Evolutionary conservation across 2,113 vertebrate genomes (phyloP), one percentile per base, ranked within the genome.

Genomic region (Fulica atra): DNA sequence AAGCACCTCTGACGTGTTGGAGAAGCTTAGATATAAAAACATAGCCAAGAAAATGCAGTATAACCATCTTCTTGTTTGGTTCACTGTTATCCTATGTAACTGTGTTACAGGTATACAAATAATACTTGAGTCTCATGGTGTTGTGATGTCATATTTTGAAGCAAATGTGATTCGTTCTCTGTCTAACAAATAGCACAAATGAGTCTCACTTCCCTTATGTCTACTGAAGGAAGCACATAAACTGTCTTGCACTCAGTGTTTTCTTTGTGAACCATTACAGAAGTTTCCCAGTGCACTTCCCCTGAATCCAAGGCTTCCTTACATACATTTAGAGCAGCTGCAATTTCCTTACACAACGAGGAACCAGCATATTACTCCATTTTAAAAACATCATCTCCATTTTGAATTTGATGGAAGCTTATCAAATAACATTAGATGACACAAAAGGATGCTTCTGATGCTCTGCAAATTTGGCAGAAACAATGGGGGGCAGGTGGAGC

Each of bases 181-280:
- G 76, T 51, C 68, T 83, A 25, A 91, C 1, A 3, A 87, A 31
- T 36, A 57, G 51, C 26, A 91, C 23, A 91, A 64, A 56, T 65
- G 20, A 50, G 56, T 76, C 31, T 42, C 59, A 53, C 20, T 65
- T 85, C 20, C 38, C 53, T 64, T 76, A 10, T 14, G 12, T 74
- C 88, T 81, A 71, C 48, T 33, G 78, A 79, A 81, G 65, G 60
- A 89, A 81, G 42, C 36, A 87, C 21, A 73, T 66, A 92, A 94
- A 23, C 51, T 86, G 31, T 36, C 46, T 74, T 81, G 65, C 72
- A 74, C 24, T 29, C 24, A 86, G 54, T 3, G 7, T 81, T 89
- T 74, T 87, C 56, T 51, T 56, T 56, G 60, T 74, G 36, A 80
- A 69, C 28, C n/a, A 13, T 68, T 89, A 69, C 66, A 88, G 50